Evolutionary conservation across 2,113 vertebrate species (phyloP), one percentile per base, ranked within the genome.

Genomic region (Orthonyx spaldingii): DNA sequence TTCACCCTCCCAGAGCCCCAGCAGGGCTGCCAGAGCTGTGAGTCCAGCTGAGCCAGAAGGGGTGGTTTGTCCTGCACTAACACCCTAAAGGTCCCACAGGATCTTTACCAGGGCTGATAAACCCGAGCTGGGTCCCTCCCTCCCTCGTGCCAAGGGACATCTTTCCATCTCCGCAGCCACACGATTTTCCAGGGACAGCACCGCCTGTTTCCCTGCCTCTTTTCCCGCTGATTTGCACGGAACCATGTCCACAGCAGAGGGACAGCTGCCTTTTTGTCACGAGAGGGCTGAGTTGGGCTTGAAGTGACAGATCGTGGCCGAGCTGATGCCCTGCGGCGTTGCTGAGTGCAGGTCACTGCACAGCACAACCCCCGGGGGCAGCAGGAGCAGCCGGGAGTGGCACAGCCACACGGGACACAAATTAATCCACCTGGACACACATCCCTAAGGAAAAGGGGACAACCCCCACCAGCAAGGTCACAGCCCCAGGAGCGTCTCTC

Each of bases 321-420:
- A 57, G 33, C 10, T 1, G 5, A 1, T 7, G 79, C 70, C 55
- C 79, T 69, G 64, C 33, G 8, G 75, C 1, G 24, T 10, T 76
- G 82, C 53, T 42, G 83, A 63, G 66, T 6, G 35, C 64, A 49
- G 75, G 84, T 52, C 70, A 33, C 21, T 3, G 44, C 5, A 0
- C 5, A 10, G 1, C 3, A 22, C 3, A 8, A 5, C 1, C 7
- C 15, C 50, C 35, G 0, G 1, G 17, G 66, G 53, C 65, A 44
- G 6, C 84, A 0, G 42, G n/a, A 82, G 55, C 65, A 72, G 37
- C 71, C 60, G 11, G 35, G 19, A 39, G 28, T 0, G 13, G 24
- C 76, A 28, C 49, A 60, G 63, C 69, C 0, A 15, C 3, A 1
- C 14, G 15, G 79, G 53, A 44, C 59, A 66, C 46, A 68, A 55